These are phyloP conservation scores for Piprites chloris DNA, from an alignment of 2,113 vertebrate genomes.

Conservation along the genomic window DNA sequence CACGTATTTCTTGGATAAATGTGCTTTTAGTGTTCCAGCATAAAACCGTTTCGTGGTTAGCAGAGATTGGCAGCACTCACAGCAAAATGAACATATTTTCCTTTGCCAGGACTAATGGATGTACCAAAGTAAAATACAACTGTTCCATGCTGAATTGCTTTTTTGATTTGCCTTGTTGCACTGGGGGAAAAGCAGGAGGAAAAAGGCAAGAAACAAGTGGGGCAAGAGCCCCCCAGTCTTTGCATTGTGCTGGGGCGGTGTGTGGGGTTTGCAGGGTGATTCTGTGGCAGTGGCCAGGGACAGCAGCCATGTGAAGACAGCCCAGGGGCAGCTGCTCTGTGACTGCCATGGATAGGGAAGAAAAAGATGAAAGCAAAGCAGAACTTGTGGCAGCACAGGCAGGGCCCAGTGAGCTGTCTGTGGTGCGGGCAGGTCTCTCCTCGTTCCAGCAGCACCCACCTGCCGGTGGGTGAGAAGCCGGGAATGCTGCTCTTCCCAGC, in stretches of 20 bases:
- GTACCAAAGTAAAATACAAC: background rate
- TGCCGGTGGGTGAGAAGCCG: background rate
- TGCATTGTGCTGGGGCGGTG: accelerated
- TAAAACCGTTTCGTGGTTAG: background rate
- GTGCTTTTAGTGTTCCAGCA: background rate
- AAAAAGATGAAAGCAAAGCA: background rate
- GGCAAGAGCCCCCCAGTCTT: background rate
- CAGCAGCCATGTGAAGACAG: background rate
- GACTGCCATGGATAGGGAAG: accelerated
- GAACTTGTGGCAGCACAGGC: background rate
- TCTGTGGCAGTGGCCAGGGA: accelerated
- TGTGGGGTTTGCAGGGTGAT: background rate
- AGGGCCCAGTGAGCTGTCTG: accelerated
- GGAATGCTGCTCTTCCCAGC: background rate
- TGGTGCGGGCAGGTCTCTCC: background rate
- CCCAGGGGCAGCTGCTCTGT: background rate
- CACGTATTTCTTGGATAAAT: background rate
- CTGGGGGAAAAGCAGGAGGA: background rate
- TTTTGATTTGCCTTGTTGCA: background rate
- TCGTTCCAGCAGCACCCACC: background rate
- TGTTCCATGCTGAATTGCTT: background rate
- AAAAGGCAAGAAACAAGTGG: background rate
- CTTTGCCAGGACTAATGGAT: background rate
- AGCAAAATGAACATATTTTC: background rate
- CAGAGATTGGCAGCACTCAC: background rate